These are phyloP conservation scores for Pollenia griseotomentosa DNA, from an alignment of 2,888 invertebrate species.

Conservation along the genomic window DNA sequence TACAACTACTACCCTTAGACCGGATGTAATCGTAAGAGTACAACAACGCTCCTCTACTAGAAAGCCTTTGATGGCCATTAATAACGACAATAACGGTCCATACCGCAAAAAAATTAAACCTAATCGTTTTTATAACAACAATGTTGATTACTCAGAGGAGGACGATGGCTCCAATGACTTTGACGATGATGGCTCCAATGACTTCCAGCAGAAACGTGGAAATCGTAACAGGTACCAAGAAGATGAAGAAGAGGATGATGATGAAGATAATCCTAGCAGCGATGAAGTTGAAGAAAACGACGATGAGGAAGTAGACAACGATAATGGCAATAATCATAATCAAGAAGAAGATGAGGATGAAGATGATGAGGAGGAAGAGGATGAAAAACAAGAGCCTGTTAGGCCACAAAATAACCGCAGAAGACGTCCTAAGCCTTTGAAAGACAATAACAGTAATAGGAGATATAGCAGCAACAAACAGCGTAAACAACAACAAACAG, in stretches of 20 bases:
- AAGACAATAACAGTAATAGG: slow-evolving; percentile 42
- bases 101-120: slow-evolving; percentile 73
- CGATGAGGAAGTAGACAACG: slow-evolving; percentile 69
- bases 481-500: slow-evolving; percentile 29
- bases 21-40: slow-evolving; percentile 80
- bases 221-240: slow-evolving; percentile 52
- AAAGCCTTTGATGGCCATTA: slow-evolving; percentile 74
- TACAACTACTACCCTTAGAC: slow-evolving; percentile 77
- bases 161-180: slow-evolving; percentile 75
- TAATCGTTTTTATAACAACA: slow-evolving; percentile 71
- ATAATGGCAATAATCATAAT: slow-evolving; percentile 70
- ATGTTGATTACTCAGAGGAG: slow-evolving; percentile 76
- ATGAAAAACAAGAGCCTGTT: slow-evolving; percentile 69
- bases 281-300: slow-evolving; percentile 63
- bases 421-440: slow-evolving; percentile 70
- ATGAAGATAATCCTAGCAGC: slow-evolving; percentile 66
- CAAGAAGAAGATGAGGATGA: slow-evolving; percentile 68
- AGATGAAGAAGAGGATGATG: slow-evolving; percentile 76
- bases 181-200: slow-evolving; percentile 52
- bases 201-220: not conserved
- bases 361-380: slow-evolving; percentile 65
- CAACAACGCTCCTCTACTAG: slow-evolving; percentile 77
- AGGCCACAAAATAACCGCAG: slow-evolving; percentile 60
- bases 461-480: slow-evolving; percentile 36
- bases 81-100: slow-evolving; percentile 58